phyloP scores from a whole-genome alignment of 2,113 vertebrate species.

The Python bivittatus region DNA sequence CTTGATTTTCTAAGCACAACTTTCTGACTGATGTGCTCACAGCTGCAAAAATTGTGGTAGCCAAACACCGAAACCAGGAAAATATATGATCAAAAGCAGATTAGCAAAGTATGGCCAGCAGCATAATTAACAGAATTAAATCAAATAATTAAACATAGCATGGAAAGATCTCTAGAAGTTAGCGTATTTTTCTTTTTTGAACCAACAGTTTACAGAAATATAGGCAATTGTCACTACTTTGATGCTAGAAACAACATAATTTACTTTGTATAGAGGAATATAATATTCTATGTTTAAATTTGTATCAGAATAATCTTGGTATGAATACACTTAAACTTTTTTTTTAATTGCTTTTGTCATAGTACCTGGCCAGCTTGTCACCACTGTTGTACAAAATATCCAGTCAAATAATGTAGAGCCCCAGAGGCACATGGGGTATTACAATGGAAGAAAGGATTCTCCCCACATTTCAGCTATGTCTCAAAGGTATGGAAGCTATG shows the following conservation, averaged over 20 bases:
- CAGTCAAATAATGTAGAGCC: neutral
- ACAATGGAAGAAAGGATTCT: too few species aligned
- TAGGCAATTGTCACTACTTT: neutral
- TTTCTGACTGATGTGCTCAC: neutral
- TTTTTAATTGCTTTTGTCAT: neutral
- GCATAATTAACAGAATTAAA: constrained; percentile 31
- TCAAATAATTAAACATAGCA: neutral
- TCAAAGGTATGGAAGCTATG: neutral
- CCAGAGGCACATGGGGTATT: neutral
- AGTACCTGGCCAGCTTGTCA: neutral
- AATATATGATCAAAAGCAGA: neutral
- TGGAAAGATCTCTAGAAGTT: neutral
- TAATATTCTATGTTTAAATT: neutral
- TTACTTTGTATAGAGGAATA: neutral
- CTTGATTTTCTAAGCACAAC: neutral
- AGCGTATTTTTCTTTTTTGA: neutral
- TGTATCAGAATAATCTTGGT: neutral
- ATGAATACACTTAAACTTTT: neutral
- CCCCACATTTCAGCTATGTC: neutral
- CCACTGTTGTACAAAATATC: neutral
- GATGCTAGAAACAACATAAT: neutral
- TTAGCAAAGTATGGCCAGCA: neutral
- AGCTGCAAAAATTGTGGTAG: constrained; percentile 16
- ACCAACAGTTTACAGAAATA: neutral
- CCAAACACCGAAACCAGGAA: constrained; percentile 3